Evolutionary conservation across 1,140 invertebrate genomes (phyloP).

Genomic region (Formica selysi): DNA sequence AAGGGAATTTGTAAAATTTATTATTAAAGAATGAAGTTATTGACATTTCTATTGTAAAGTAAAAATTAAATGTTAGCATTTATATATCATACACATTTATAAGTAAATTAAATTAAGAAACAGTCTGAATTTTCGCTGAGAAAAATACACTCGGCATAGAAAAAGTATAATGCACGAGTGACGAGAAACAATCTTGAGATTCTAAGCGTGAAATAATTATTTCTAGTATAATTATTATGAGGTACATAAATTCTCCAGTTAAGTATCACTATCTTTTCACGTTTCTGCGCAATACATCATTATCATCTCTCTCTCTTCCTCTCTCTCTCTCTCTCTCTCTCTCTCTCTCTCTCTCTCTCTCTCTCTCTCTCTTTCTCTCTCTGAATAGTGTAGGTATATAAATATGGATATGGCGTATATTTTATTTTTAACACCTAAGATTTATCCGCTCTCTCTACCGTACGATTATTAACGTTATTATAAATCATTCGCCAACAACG

Average conservation of each 20-base stretch:
- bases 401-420: neutral
- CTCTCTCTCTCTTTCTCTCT: neutral
- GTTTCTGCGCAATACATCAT: neutral
- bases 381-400: neutral
- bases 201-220: neutral
- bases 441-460: neutral
- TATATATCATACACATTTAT: too few relatives aligned
- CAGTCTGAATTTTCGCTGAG: neutral
- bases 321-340: neutral
- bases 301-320: neutral
- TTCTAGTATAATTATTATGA: too few relatives aligned
- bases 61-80: neutral
- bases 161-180: neutral
- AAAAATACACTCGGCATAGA: neutral
- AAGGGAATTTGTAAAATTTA: neutral
- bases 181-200: neutral
- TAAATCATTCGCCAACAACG: neutral
- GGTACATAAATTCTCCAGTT: too few relatives aligned
- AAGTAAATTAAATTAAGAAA: neutral
- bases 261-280: neutral
- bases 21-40: neutral
- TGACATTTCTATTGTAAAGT: neutral
- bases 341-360: neutral
- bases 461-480: slow-evolving; percentile 19
- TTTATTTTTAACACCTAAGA: neutral